phyloP scores from a whole-genome alignment of 2,113 vertebrate genomes.

The Cryptotis parvus region DNA sequence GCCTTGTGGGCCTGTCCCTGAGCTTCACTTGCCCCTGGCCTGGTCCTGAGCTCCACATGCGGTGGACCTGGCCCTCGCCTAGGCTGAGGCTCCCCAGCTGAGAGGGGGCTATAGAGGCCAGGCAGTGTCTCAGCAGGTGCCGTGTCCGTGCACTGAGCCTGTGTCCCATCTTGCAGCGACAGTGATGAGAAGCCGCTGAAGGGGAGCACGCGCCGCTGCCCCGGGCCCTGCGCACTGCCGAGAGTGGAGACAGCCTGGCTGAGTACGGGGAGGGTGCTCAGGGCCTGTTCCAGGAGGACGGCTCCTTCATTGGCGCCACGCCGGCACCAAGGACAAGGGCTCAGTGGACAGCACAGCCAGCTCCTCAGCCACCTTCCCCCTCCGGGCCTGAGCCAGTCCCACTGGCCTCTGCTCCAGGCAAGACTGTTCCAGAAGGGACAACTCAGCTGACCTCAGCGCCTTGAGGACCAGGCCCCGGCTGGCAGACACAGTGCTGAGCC shows the following conservation, averaged over 20 bases:
- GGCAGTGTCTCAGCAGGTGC: too few species aligned
- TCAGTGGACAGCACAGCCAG: constrained; percentile 93
- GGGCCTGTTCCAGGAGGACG: constrained; percentile 96
- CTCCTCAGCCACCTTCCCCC: constrained; percentile 87
- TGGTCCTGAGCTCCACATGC: too few species aligned
- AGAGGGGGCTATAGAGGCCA: too few species aligned
- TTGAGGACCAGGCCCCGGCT: not conserved
- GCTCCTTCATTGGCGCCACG: constrained; percentile 97
- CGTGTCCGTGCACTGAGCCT: constrained; percentile 37
- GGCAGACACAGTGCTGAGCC: too few species aligned
- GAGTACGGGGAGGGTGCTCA: constrained; percentile 96
- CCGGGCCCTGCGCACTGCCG: constrained; percentile 92
- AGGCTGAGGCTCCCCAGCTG: too few species aligned
- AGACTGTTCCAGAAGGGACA: not conserved
- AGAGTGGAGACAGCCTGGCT: constrained; percentile 96
- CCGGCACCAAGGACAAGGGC: constrained; percentile 92
- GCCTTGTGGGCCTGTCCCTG: too few species aligned
- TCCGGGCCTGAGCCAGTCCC: constrained; percentile 81
- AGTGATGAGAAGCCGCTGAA: constrained; percentile 98
- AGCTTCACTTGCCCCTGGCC: too few species aligned
- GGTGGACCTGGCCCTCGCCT: too few species aligned
- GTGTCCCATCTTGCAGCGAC: constrained; percentile 89
- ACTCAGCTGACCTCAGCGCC: not conserved
- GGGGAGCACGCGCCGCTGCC: constrained; percentile 92
- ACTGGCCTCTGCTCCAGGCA: not conserved